Conservation (phyloP, 53 echinoderm and acorn worm species). For the Hippasteria phrygiana region DNA sequence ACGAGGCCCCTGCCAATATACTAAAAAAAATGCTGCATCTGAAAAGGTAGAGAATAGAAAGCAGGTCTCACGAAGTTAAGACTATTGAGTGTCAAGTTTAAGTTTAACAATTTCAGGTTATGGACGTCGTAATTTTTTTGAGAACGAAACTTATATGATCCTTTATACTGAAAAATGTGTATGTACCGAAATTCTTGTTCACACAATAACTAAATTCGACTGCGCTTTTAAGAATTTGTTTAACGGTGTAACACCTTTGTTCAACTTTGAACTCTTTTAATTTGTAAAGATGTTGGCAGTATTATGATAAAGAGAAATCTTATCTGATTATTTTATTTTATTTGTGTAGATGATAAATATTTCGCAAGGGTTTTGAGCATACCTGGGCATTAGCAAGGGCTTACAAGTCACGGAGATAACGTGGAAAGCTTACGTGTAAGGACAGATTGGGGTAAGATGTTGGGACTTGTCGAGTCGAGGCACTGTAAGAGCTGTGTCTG, state of each 20-base stretch:
- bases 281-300: slow-evolving; percentile 55
- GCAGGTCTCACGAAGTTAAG: not conserved
- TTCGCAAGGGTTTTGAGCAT: slow-evolving; percentile 19
- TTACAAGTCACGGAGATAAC: not conserved
- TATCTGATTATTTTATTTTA: slow-evolving; percentile 54
- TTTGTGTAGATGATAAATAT: slow-evolving; percentile 46
- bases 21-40: slow-evolving; percentile 51
- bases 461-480: not conserved
- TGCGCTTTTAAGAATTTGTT: not conserved
- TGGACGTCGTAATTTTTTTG: slow-evolving; percentile 29
- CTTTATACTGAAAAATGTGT: slow-evolving; percentile 10
- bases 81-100: not conserved
- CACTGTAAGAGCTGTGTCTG: not conserved
- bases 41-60: slow-evolving; percentile 31
- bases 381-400: slow-evolving; percentile 29
- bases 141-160: not conserved
- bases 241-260: not conserved
- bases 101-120: slow-evolving; percentile 46
- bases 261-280: slow-evolving; percentile 30
- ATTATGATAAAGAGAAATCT: slow-evolving; percentile 52
- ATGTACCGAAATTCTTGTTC: not conserved
- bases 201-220: not conserved
- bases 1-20: slow-evolving; percentile 38
- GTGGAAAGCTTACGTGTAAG: not conserved
- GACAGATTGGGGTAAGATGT: not conserved